Conservation (phyloP, 2,888 invertebrate species). For the Bimastos eiseni region DNA sequence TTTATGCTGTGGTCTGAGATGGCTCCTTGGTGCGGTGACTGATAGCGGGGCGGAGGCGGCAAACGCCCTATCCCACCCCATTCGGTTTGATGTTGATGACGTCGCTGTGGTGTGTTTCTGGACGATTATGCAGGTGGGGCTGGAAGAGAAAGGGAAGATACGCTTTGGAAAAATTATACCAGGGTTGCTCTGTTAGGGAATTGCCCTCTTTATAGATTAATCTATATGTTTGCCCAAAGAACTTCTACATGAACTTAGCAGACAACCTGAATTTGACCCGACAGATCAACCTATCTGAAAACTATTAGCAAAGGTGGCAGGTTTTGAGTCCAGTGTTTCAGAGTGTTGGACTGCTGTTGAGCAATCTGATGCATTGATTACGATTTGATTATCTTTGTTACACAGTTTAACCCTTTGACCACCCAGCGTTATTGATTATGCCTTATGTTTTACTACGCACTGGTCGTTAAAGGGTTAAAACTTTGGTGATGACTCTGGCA, state of each 20-base stretch:
- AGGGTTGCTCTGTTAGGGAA: neutral
- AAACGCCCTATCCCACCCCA: slow-evolving; percentile 13
- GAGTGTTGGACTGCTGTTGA: neutral
- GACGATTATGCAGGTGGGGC: slow-evolving; percentile 6
- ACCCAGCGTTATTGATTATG: too few relatives aligned
- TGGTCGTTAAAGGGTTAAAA: too few relatives aligned
- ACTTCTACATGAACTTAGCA: neutral
- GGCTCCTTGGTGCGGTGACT: neutral
- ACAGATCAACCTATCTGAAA: neutral
- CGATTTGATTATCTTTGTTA: neutral
- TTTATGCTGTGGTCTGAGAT: neutral
- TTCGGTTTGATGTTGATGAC: neutral
- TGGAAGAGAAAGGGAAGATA: neutral
- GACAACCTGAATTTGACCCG: neutral
- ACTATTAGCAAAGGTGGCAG: neutral
- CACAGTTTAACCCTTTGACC: neutral
- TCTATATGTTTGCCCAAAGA: neutral
- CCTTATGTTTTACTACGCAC: too few relatives aligned
- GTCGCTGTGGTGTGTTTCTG: neutral
- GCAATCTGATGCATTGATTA: neutral
- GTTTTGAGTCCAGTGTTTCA: neutral
- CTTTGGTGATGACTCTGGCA: too few relatives aligned
- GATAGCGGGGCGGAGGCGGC: neutral
- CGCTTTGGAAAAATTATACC: neutral
- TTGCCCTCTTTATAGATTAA: neutral